phyloP scores from a whole-genome alignment of 2,888 invertebrate genomes.

The Saturnia japonica region DNA sequence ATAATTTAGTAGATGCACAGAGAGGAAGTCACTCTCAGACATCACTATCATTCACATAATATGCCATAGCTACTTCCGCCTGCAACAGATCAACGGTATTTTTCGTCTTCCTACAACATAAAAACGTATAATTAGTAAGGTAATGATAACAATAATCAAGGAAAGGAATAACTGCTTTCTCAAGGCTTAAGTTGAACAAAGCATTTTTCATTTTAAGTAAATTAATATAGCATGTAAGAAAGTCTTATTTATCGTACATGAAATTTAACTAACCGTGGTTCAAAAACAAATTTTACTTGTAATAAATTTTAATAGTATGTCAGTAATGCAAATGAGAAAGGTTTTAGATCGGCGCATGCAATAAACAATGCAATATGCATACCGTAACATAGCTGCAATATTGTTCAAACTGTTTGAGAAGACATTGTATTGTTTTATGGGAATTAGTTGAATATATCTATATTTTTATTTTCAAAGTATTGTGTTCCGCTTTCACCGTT shows the following conservation, averaged over 20 bases:
- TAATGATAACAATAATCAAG: no score
- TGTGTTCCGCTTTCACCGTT: neutral
- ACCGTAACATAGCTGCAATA: neutral
- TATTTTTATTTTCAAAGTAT: neutral
- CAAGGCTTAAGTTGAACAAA: no score
- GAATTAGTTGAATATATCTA: neutral
- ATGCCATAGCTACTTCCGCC: no score
- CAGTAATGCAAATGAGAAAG: neutral
- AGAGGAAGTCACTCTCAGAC: no score
- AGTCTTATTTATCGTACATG: neutral
- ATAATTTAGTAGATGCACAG: no score
- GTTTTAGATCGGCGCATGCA: slow-evolving; percentile 1
- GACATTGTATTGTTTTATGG: neutral
- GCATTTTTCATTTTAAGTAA: no score
- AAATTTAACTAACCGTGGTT: neutral
- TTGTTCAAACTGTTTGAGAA: neutral
- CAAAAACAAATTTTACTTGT: neutral
- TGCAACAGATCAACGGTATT: no score
- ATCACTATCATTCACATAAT: no score
- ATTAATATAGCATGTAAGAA: neutral
- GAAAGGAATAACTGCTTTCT: no score
- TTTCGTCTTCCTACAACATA: no score
- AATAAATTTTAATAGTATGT: slow-evolving; percentile 1
- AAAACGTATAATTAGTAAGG: no score
- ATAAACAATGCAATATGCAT: neutral